phyloP scores from a whole-genome alignment of 2,888 invertebrate species.

The Epinotia brunnichana region DNA sequence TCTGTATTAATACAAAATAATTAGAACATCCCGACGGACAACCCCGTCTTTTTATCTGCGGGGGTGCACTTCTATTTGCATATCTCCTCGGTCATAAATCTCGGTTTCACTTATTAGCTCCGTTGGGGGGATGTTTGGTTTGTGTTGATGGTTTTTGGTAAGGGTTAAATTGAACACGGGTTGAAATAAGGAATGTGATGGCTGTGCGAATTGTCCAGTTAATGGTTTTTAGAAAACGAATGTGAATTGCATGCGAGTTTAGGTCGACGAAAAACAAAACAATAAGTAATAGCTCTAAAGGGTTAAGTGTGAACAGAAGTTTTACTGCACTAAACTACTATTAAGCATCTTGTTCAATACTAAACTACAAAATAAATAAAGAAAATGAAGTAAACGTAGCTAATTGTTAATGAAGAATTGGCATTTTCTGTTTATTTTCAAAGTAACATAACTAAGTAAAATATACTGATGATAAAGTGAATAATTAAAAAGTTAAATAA shows the following conservation, averaged over 20 bases:
- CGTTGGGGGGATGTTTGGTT: constrained; percentile 57
- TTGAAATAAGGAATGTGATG: constrained; percentile 20
- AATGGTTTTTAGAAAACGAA: constrained; percentile 18
- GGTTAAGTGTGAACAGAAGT: background rate
- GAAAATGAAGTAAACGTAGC: background rate
- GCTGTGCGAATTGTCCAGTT: constrained; percentile 16
- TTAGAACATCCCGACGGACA: constrained; percentile 65
- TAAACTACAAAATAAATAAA: background rate
- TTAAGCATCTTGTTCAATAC: background rate
- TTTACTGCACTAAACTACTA: background rate
- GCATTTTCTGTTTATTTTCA: background rate
- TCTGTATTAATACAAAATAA: constrained; percentile 69
- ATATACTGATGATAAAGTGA: background rate
- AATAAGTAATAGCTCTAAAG: background rate
- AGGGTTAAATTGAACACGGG: constrained; percentile 49
- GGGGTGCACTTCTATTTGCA: constrained; percentile 83
- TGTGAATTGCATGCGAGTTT: constrained; percentile 4
- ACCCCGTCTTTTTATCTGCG: constrained; percentile 78
- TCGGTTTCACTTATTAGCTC: constrained; percentile 82
- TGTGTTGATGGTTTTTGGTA: constrained; percentile 42
- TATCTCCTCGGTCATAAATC: constrained; percentile 83
- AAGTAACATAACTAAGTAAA: background rate
- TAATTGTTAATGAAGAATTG: background rate
- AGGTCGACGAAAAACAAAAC: background rate
- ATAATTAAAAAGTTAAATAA: background rate